Evolutionary conservation across 2,888 invertebrate species (phyloP), one percentile per base, ranked within the genome.

Genomic region (Metalampra italica): DNA sequence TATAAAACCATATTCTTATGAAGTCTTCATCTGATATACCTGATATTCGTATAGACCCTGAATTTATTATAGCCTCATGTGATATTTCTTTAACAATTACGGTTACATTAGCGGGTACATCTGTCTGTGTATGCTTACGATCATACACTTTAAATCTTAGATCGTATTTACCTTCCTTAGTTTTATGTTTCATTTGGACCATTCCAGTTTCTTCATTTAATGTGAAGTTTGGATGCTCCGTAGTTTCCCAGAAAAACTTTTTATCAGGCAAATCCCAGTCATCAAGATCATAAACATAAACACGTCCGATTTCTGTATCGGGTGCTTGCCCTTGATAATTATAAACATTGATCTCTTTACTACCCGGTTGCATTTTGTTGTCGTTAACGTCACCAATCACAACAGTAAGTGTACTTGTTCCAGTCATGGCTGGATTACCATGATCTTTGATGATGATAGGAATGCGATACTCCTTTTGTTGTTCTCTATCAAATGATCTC

Each of bases 221-320:
- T 54, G 94, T 95, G 78, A 98, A 98, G 62, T 94, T 93, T 0
- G 95, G 94, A 90, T 97, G 96, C 73, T 96, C 96, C 47, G 93
- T 90, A 42, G 93, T 93, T 72, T 97, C 97, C 97, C 97, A 98
- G 75, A 96, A 97, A 90, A 98, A 99, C 69, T 96, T 97, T 82
- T 99, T 99, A 78, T 99, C 98, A 0, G 96, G 96, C 56, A 98
- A 88, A 87, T 99, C 99, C 99, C 99, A 99, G 78, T 99, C 99
- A 80, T 99, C 99, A 57, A 96, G 90, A 85, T 99, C 99, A 73
- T 97, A 97, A 0, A 99, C 98, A 80, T 98, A 98, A 7, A 99
- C 99, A 54, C 97, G 91, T 34, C 98, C 98, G 56, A 99, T 95
- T 78, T 95, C 96, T 0, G 97, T 96, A 64, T 96, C 96, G 29